These are phyloP conservation scores for Oeneis ivallda DNA, from an alignment of 2,888 invertebrate genomes.

Conservation along the genomic window DNA sequence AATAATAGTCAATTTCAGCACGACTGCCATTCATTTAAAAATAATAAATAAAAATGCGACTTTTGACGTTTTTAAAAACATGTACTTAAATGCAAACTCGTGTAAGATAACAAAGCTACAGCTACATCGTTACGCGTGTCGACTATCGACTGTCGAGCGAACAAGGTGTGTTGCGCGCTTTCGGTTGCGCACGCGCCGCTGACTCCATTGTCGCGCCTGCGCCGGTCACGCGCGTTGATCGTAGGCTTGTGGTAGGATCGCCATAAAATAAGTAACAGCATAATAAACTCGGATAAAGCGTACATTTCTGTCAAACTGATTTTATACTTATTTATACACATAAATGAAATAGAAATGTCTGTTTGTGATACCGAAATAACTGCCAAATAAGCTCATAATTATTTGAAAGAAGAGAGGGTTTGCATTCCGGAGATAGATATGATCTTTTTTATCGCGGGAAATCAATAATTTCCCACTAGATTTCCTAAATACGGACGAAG, in stretches of 20 bases:
- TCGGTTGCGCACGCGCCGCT: constrained; percentile 67
- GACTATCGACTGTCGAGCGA: constrained; percentile 32
- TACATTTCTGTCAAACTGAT: no score
- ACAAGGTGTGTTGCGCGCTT: constrained; percentile 58
- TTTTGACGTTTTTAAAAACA: not conserved
- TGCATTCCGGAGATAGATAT: no score
- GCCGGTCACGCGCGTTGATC: constrained; percentile 66
- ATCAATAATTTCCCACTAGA: no score
- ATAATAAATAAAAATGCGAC: not conserved
- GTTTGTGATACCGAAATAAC: no score
- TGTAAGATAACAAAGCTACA: constrained; percentile 21
- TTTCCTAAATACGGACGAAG: no score
- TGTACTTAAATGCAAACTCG: constrained; percentile 18
- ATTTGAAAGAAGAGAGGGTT: no score
- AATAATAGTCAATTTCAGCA: not conserved
- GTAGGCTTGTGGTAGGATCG: constrained; percentile 5
- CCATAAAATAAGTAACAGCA: no score
- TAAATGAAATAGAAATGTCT: no score
- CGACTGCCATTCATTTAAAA: not conserved
- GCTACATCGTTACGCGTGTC: constrained; percentile 31
- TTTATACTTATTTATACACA: no score
- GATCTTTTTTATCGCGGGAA: no score
- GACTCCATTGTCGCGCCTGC: constrained; percentile 61
- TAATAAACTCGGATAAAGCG: no score
- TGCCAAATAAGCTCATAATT: no score